Evolutionary conservation across 1,140 invertebrate genomes (phyloP), one percentile per base, ranked within the genome.

Genomic region (Drosophila seguyi): DNA sequence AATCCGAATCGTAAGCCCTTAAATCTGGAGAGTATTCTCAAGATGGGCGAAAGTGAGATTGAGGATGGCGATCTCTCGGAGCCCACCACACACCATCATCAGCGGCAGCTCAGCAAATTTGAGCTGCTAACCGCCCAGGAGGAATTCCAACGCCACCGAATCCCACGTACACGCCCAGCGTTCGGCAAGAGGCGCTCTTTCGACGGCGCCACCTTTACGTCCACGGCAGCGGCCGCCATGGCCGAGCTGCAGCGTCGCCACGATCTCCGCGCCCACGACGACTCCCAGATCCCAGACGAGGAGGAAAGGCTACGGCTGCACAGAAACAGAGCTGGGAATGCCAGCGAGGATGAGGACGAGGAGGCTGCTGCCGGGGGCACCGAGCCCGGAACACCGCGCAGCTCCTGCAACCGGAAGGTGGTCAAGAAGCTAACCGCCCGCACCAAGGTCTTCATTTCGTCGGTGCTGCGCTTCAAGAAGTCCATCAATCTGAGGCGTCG

Each of bases 21-120:
- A 3, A 92, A 92, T 27, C 47, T 92, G 31, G 87, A 90, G 39
- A 92, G 79, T 55, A 92, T 92, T 3, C 53, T 92, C 10, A 91
- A 92, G 61, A 88, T 92, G 90, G 90, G 90, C 7, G 91, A 92
- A 13, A 92, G 91, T 58, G 91, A 92, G 29, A 36, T 87, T 3
- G 91, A 92, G 53, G 91, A 92, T n/a, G 87, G 83, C 41, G 91
- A 90, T 1, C 47, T 27, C 29, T 53, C 18, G 38, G 81, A 91
- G 3, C 27, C 59, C 2, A 56, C 0, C 10, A 11, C 10, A 11
- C 0, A 13, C 0, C 29, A 31, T 63, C 75, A 34, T 8, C 50
- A 36, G 1, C 50, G 38, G 31, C 55, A 38, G 31, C 20, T 87
- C 7, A 78, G 68, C 60, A 92, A 90, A n/a, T 91, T 92, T 55